phyloP scores from a whole-genome alignment of 2,888 invertebrate species.

The Brachycybe producta region DNA sequence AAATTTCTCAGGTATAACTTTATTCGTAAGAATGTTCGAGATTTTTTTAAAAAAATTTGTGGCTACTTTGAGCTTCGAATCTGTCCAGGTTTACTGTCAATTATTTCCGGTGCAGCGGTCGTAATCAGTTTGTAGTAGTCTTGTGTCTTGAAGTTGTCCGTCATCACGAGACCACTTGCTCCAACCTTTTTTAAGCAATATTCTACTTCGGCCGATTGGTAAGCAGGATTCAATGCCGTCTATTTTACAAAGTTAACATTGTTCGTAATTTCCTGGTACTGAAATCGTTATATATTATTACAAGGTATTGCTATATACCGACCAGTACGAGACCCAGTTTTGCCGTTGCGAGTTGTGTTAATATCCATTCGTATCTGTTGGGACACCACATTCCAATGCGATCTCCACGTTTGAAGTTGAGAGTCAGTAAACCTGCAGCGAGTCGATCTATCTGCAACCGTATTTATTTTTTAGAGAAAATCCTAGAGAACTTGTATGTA shows the following conservation, averaged over 20 bases:
- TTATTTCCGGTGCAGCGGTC: constrained; percentile 31
- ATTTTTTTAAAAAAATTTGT: not conserved
- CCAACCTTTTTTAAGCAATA: constrained; percentile 21
- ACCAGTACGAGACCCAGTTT: constrained; percentile 59
- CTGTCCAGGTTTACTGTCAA: constrained; percentile 18
- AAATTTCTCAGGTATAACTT: not conserved
- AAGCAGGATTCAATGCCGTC: constrained; percentile 65
- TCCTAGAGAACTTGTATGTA: no score
- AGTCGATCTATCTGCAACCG: constrained; percentile 47
- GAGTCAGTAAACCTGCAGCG: constrained; percentile 53
- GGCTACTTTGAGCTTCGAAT: constrained; percentile 17
- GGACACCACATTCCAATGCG: constrained; percentile 66
- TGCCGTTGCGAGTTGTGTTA: constrained; percentile 54
- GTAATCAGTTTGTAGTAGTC: constrained; percentile 35
- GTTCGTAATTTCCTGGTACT: not conserved
- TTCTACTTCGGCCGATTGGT: constrained; percentile 46
- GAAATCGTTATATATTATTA: not conserved
- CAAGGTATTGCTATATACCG: no score
- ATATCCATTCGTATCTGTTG: constrained; percentile 60
- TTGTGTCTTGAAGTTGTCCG: constrained; percentile 30
- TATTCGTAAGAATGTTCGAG: no score
- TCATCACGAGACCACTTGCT: not conserved
- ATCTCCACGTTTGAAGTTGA: constrained; percentile 58
- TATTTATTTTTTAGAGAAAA: not conserved
- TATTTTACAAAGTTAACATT: constrained; percentile 41